Base-by-base conservation (phyloP, 1,140 invertebrate species). In the Drosophila dunni region DNA sequence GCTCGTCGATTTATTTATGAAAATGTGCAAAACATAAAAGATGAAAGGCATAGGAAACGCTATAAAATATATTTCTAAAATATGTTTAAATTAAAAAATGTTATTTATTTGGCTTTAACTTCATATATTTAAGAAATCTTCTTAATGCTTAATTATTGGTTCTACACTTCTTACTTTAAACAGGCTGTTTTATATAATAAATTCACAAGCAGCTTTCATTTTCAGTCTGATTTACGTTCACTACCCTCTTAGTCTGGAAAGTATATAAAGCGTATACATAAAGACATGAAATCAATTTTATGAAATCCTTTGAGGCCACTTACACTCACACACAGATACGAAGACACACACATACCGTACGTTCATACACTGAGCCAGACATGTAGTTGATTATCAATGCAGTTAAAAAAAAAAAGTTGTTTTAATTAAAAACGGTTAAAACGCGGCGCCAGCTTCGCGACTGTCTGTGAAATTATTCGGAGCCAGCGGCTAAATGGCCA, bases 351-450 rank as follows among this genome's bases (percentile, higher is more conserved):
- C 44, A 33, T 42, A 60, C 29, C n/a, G n/a, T n/a, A 17, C 34
- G 24, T 29, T 17, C n/a, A 17, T 4, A 38, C 51, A 57, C 46
- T 9, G 48, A 61, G n/a, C 8, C 65, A 34, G 20, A 50, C 50
- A 60, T 64, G 34, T 40, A 79, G 66, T 62, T 76, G 71, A 79
- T 79, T 88, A 86, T 77, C 79, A 81, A 81, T 72, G 65, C 45
- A 48, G 53, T 24, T 5, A 48, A 69, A 54, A 57, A 44, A 48
- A 51, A 38, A 54, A 36, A 40, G 71, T 56, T 67, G 70, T 86
- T 83, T 84, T 89, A 89, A 88, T 88, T 88, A 88, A 88, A 86
- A 89, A 80, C 76, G 65, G 84, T 89, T 88, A 80, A 89, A 89
- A 69, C 15, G 54, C 68, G 80, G 77, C 70, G 75, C 74, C 65